Evolutionary conservation across 2,888 invertebrate species (phyloP), one percentile per base, ranked within the genome.

Genomic region (Bibio marci): DNA sequence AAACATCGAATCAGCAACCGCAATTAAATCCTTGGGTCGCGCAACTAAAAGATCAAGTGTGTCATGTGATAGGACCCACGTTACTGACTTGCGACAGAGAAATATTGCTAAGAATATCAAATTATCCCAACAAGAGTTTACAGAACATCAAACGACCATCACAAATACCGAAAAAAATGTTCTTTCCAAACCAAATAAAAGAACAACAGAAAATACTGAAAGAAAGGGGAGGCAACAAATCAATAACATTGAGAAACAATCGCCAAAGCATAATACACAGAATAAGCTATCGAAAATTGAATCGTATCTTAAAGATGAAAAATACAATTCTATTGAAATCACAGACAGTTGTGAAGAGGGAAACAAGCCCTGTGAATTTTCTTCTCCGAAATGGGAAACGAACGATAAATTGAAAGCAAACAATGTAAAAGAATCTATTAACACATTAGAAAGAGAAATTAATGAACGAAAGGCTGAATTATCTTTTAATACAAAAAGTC

Each of bases 21-120:
- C n/a, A n/a, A n/a, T 4, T 6, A 32, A 32, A 32, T 32, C 17
- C 18, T 32, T 32, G n/a, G n/a, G n/a, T n/a, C n/a, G n/a, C n/a
- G n/a, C n/a, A n/a, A n/a, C 13, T 30, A 46, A 46, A 43, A 45
- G 41, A 44, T 43, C 41, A 40, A 42, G 44, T 50, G 53, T 59
- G 52, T 46, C 69, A 56, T 63, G 74, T 74, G 67, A 73, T 73
- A 63, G 75, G 70, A 55, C 71, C 71, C 60, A 74, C 74, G 68
- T 71, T 70, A 62, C 64, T 76, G 58, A 70, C 69, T 59, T 71
- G 70, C 57, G 70, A 71, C 36, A 57, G 60, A 66, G 75, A 76
- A 67, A 73, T 75, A 49, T 71, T 69, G 52, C 64, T 75, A 56
- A 69, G 46, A 42, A 44, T 34, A 27, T 10, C 15, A 35, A 35